Evolutionary conservation across 2,888 invertebrate genomes (phyloP).

Genomic region (Machimus atricapillus): DNA sequence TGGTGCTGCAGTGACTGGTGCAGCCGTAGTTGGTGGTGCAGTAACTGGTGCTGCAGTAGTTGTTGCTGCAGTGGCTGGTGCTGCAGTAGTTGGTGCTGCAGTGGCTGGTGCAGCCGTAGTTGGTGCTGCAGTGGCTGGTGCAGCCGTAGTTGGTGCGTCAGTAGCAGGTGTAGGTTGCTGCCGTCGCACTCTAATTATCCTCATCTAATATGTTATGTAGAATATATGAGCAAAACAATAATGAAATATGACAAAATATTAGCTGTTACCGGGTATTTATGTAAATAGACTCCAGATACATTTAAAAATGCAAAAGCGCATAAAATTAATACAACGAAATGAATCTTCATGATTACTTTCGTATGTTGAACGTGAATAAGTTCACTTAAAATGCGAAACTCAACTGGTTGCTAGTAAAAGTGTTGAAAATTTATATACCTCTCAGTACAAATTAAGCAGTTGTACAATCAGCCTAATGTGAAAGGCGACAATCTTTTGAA

Average conservation of each 20-base stretch:
- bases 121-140: background rate
- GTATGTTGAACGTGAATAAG: background rate
- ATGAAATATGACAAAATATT: background rate
- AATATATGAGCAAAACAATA: background rate
- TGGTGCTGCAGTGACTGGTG: too few relatives aligned
- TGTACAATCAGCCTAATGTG: background rate
- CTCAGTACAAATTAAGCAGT: background rate
- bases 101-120: background rate
- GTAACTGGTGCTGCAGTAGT: too few relatives aligned
- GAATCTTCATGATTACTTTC: background rate
- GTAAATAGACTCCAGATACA: background rate
- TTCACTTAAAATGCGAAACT: background rate
- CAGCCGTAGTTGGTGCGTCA: background rate
- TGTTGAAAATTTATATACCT: background rate
- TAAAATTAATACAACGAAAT: background rate
- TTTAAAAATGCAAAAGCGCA: background rate
- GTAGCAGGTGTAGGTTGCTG: background rate
- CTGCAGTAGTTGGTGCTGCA: background rate
- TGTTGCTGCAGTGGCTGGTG: too few relatives aligned
- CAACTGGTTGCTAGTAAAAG: background rate
- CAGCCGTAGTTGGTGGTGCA: too few relatives aligned
- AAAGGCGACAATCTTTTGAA: background rate
- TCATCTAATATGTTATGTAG: background rate
- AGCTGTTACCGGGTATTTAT: background rate
- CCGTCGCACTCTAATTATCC: background rate